Base-by-base conservation (phyloP, 1,140 invertebrate species). In the Macrostomum lignano region DNA sequence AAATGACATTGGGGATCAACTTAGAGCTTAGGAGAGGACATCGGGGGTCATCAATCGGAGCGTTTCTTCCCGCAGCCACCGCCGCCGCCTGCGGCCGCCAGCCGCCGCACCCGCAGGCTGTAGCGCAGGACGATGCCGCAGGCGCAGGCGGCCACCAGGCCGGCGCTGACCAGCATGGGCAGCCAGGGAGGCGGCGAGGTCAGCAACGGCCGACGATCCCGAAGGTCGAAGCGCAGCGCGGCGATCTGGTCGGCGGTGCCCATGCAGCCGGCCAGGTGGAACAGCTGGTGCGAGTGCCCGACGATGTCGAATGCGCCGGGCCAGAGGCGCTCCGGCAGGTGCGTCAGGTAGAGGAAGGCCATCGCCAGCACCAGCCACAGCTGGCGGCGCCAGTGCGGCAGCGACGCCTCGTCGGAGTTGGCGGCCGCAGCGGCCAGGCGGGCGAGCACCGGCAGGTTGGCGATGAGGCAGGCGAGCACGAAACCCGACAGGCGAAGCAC, bases 261-360 rank as follows among this genome's bases (percentile, higher is more conserved):
- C 15, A 28, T 28, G 19, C 14, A 15, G 5, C 26, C 45, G 19
- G 37, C 42, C n/a, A 62, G 45, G 36, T 63, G 61, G 33, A 63
- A 55, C 3, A 60, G 35, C 41, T 63, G 60, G 41, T 63, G 61
- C 31, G 55, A 59, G 36, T 63, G 58, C 1, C 59, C 59, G 17
- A 62, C 36, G 37, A 61, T 55, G 38, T 63, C 60, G 42, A 63
- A 63, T 11, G 46, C 42, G 2, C 60, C 61, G 0, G 61, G 61
- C 23, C 47, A 46, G 17, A 60, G 35, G 3, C 58, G 41, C 39
- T 63, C 61, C 0, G 61, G 61, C 15, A 62, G 33, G 41, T 62
- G 60, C 4, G 51, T 47, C 0, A 48, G 46, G 37, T 62, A 63
- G 21, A 61, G 41, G 25, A 60, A 52, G 11, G 46, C 49, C 26